Base-by-base conservation (phyloP, 2,888 invertebrate species). In the Lagria hirta region DNA sequence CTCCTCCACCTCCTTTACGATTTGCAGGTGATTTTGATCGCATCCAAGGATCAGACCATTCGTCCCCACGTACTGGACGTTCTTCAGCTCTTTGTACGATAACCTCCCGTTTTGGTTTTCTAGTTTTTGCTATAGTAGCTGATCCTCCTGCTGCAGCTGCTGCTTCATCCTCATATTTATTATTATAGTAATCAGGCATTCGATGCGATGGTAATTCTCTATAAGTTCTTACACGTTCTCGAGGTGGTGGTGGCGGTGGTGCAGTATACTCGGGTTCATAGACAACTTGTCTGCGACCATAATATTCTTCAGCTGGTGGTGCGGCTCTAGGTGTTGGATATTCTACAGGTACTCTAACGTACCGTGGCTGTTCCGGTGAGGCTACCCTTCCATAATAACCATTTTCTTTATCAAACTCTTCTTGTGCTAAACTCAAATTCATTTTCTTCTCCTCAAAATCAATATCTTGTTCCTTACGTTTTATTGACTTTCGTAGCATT, bases 1-100 rank as follows among this genome's bases (percentile, higher is more conserved):
- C n/a, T 62, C 66, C 74, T 65, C 55, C 73, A 62, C 8, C 48
- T 47, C 48, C 72, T 49, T 82, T 81, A 21, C 80, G 64, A 1
- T 81, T 74, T 67, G 71, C 67, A 1, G 82, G 83, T 2, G 83
- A 83, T 57, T 84, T 84, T 2, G 81, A 79, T 17, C 85, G 73
- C 85, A 91, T 91, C 95, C 95, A 96, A 0, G 95, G 95, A 74
- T 96, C 95, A 24, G 87, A 88, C 94, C 95, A 96, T 61, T 94
- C 94, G 66, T 95, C 94, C 0, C 82, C 86, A 24, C 81, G 79
- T 17, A 61, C 62, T 4, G 54, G 55, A 26, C 67, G 48, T 33
- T 58, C 64, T 46, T 61, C 58, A 70, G 80, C 83, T 14, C 87
- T 79, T 66, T 88, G 87, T 1, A 88, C 86, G 51, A 86, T 87